A percentile compares a stretch with the other conserved stretches of the same genome.
These are phyloP conservation scores for Mycalesis mineus DNA, from an alignment of 2,888 invertebrate genomes.

Conservation along the genomic window DNA sequence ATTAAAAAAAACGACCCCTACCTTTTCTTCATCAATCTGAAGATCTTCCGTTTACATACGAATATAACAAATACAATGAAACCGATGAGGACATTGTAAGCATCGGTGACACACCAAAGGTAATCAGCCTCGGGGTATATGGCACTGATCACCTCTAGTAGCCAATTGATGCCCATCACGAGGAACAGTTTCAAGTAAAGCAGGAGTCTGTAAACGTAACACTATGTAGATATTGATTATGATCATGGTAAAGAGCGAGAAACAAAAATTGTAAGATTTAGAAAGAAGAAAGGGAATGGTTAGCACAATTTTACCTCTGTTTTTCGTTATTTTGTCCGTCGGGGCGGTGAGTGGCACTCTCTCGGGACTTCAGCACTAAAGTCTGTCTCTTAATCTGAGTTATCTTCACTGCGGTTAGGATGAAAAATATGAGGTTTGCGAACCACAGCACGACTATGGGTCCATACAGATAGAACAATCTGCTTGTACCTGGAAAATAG, in stretches of 20 bases:
- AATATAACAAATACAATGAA: constrained; percentile 85
- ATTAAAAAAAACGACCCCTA: constrained; percentile 43
- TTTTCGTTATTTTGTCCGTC: constrained; percentile 56
- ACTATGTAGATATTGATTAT: constrained; percentile 18
- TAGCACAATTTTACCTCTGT: constrained; percentile 47
- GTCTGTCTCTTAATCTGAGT: constrained; percentile 59
- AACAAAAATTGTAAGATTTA: neutral
- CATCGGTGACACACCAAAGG: constrained; percentile 81
- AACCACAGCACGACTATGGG: constrained; percentile 59
- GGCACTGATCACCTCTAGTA: constrained; percentile 83
- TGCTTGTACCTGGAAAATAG: constrained; percentile 53
- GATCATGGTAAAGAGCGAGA: neutral
- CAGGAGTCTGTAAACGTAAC: constrained; percentile 73
- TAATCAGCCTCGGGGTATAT: constrained; percentile 63
- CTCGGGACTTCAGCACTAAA: constrained; percentile 54
- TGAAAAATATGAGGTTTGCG: constrained; percentile 59
- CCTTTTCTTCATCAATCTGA: constrained; percentile 79
- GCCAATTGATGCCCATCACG: constrained; percentile 87
- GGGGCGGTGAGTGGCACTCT: constrained; percentile 59
- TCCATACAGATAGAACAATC: constrained; percentile 59
- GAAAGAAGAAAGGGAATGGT: neutral
- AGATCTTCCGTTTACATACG: constrained; percentile 84
- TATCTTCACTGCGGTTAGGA: constrained; percentile 60
- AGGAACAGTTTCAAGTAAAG: constrained; percentile 84
- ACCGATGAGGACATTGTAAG: constrained; percentile 83